Percentiles rank a stretch among this genome's conserved stretches.
Conservation (phyloP, 2,113 vertebrate species). For the Misgurnus mizolepis region DNA sequence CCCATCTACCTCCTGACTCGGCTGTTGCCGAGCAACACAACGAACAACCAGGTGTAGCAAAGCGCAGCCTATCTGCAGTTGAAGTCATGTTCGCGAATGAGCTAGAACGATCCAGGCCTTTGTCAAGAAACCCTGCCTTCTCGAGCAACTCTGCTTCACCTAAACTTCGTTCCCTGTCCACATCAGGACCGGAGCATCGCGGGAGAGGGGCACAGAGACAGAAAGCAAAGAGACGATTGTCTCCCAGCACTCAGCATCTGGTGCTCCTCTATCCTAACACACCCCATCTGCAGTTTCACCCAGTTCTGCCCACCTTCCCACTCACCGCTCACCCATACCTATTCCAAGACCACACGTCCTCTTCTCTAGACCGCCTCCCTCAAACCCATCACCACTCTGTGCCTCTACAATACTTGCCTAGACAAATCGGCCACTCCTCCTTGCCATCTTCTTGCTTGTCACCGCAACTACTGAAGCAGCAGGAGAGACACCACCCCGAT, state of each 20-base stretch:
- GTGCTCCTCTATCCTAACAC: slow-evolving; percentile 74
- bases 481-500: slow-evolving; percentile 60
- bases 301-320: slow-evolving; percentile 75
- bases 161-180: slow-evolving; percentile 76
- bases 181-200: slow-evolving; percentile 70
- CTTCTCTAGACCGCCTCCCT: slow-evolving; percentile 76
- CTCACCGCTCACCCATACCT: slow-evolving; percentile 60
- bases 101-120: slow-evolving; percentile 69
- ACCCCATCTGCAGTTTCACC: slow-evolving; percentile 75
- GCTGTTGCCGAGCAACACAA: slow-evolving; percentile 46
- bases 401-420: slow-evolving; percentile 59
- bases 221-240: slow-evolving; percentile 65
- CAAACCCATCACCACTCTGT: slow-evolving; percentile 54
- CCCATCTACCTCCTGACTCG: slow-evolving; percentile 42
- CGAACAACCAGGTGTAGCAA: slow-evolving; percentile 59
- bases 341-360: slow-evolving; percentile 67
- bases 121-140: slow-evolving; percentile 62
- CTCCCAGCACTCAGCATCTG: slow-evolving; percentile 69
- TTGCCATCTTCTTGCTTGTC: slow-evolving; percentile 55
- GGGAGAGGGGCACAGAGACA: slow-evolving; percentile 64
- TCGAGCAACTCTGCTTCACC: slow-evolving; percentile 59
- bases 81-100: slow-evolving; percentile 69
- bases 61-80: slow-evolving; percentile 71
- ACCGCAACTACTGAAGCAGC: slow-evolving; percentile 52
- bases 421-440: slow-evolving; percentile 49